Conservation (phyloP, 2,797 vertebrate species). For the Microcaecilia unicolor region DNA sequence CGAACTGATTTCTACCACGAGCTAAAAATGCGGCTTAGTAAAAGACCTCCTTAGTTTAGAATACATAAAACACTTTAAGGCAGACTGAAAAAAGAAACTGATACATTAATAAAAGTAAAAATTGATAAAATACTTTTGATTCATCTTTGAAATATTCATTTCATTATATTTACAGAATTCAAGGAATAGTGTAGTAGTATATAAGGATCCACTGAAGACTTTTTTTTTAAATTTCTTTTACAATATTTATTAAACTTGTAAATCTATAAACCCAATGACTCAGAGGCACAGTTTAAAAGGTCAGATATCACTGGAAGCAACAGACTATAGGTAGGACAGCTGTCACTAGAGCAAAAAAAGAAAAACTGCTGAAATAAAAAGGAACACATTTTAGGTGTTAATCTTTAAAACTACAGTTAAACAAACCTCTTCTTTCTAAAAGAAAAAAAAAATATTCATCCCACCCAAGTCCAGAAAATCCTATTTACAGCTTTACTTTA, state of each 20-base stretch:
- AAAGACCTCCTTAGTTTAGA: too few relatives aligned
- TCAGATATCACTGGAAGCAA: constrained; percentile 52
- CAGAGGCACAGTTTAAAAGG: constrained; percentile 66
- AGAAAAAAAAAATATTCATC: constrained; percentile 64
- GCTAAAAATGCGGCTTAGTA: too few relatives aligned
- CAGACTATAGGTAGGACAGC: constrained; percentile 48
- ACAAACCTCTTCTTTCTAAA: constrained; percentile 54
- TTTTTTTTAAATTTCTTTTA: constrained; percentile 62
- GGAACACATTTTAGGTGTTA: constrained; percentile 45
- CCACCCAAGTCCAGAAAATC: constrained; percentile 58
- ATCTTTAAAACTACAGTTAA: constrained; percentile 55
- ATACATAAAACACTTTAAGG: too few relatives aligned
- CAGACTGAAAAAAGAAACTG: constrained; percentile 7
- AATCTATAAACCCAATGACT: constrained; percentile 65
- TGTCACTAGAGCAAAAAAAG: constrained; percentile 53
- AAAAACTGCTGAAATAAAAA: constrained; percentile 43
- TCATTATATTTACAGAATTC: constrained; percentile 30
- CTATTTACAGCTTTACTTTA: constrained; percentile 61
- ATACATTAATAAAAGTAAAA: constrained; percentile 20
- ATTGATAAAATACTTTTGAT: constrained; percentile 28
- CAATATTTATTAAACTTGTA: constrained; percentile 66
- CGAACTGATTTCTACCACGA: too few relatives aligned
- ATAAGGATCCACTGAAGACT: constrained; percentile 44
- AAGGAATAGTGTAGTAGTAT: constrained; percentile 22
- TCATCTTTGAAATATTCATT: too few relatives aligned